Conservation (phyloP, 2,113 vertebrate species). For the Lynx canadensis region DNA sequence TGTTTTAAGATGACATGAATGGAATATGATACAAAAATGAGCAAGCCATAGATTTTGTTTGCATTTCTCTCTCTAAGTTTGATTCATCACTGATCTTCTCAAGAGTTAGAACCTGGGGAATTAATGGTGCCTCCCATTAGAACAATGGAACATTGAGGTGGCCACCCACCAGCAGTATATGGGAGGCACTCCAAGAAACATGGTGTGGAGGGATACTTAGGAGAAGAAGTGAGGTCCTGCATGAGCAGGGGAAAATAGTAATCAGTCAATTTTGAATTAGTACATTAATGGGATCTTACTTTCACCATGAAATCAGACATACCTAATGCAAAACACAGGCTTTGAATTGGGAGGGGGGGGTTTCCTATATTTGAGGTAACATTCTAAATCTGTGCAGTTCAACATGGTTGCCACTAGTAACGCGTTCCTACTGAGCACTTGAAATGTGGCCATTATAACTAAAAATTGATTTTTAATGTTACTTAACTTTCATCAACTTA, state of each 20-base stretch:
- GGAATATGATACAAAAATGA: neutral
- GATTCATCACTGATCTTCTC: neutral
- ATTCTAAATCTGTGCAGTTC: neutral
- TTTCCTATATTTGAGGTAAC: neutral
- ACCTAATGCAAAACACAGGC: neutral
- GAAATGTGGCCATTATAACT: neutral
- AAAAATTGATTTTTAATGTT: neutral
- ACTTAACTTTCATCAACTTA: neutral
- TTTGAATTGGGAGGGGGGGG: neutral
- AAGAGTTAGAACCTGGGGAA: neutral
- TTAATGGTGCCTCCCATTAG: neutral
- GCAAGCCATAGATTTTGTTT: neutral
- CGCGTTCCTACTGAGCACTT: neutral
- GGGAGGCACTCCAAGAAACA: neutral
- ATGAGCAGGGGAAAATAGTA: fast-evolving
- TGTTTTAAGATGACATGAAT: neutral
- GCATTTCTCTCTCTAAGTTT: neutral
- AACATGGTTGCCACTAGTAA: neutral
- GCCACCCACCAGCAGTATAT: neutral
- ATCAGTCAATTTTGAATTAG: neutral
- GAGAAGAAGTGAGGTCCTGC: neutral
- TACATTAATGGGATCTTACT: neutral
- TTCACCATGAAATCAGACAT: neutral
- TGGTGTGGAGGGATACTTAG: fast-evolving
- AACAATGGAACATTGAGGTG: neutral